Evolutionary conservation across 2,113 vertebrate genomes (phyloP), one percentile per base, ranked within the genome.

Genomic region (Upupa epops): DNA sequence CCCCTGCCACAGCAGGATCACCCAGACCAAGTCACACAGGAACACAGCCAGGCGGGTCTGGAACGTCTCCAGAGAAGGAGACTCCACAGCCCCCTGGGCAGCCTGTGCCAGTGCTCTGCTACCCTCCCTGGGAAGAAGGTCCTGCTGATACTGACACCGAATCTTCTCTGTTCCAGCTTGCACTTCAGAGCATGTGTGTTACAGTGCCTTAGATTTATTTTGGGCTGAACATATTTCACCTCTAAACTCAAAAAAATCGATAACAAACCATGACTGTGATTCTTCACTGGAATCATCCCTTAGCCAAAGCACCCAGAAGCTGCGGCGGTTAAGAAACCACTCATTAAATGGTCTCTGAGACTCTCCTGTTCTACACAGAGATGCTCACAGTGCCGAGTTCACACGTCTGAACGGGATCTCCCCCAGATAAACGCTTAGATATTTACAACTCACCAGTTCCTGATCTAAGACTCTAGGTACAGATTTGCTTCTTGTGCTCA

Each of bases 381-480:
- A 66, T 12, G 61, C 17, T 48, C 3, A 46, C 1, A 65, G 12
- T 11, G 19, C 34, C 66, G 17, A 58, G 86, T 88, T 86, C 12
- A 4, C 25, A 84, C n/a, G 28, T 31, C 10, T 73, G 40, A 42
- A 42, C 15, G 15, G 16, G 40, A 70, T 83, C 89, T 85, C 48
- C 13, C 70, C 5, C 21, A 76, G 17, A 59, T 55, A 69, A 76
- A 49, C 1, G 68, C 68, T 91, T 58, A 32, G n/a, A 8, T 70
- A 42, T 60, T 83, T 89, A 16, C 42, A 92, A 97, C 98, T 97
- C 95, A 98, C 98, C 97, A 97, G 48, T 16, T 98, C 96, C 84
- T 98, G 97, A 36, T 98, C 98, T 84, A 99, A 97, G 76, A 92
- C 92, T 66, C 98, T 98, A n/a, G 98, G 98, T 48, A 99, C 98